Evolutionary conservation across 2,797 vertebrate species (phyloP).

Genomic region (Allobates femoralis): DNA sequence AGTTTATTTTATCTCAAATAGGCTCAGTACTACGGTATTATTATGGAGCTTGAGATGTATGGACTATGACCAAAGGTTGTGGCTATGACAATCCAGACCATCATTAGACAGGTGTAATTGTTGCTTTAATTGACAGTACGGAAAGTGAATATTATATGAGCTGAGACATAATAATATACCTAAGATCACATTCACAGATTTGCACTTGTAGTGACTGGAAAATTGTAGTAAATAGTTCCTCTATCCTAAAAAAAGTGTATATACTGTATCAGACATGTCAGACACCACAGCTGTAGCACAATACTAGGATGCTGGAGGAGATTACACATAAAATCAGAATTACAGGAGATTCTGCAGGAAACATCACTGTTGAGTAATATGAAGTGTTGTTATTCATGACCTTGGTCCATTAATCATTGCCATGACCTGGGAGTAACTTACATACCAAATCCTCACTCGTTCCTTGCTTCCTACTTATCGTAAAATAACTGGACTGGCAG

Average conservation of each 20-base stretch:
- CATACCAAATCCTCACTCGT: not conserved
- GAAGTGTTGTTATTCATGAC: conserved; percentile 22
- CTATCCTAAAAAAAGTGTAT: not conserved
- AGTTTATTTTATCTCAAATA: too few species aligned
- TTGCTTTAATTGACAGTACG: too few species aligned
- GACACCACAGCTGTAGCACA: not conserved
- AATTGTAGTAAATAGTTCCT: not conserved
- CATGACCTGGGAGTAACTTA: not conserved
- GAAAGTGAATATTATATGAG: not conserved
- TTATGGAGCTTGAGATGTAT: too few species aligned
- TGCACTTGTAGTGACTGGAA: not conserved
- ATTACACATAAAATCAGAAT: conserved; percentile 25
- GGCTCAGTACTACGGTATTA: too few species aligned
- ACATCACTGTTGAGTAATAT: conserved; percentile 40
- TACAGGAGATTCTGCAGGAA: conserved; percentile 23
- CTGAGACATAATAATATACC: not conserved
- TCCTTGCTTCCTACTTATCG: not conserved
- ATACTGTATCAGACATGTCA: not conserved
- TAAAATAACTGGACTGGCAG: not conserved
- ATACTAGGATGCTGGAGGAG: not conserved
- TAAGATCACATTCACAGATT: not conserved
- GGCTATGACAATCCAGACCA: too few species aligned
- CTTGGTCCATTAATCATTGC: conserved; percentile 16
- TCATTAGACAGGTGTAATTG: too few species aligned
- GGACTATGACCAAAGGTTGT: too few species aligned